Evolutionary conservation across 2,113 vertebrate genomes (phyloP).

Genomic region (Gopherus evgoodei): DNA sequence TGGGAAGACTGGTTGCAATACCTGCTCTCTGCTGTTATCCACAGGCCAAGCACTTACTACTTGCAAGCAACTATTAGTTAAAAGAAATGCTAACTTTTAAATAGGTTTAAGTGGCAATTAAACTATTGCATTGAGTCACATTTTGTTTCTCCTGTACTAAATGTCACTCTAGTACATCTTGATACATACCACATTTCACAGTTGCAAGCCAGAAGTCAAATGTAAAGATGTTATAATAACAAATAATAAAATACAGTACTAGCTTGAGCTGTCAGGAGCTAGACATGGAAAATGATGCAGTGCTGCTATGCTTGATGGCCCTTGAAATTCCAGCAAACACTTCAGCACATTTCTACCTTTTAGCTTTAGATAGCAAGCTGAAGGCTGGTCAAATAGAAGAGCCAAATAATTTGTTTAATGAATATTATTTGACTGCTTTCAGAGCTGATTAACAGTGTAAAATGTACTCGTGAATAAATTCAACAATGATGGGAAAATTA

Average conservation of each 20-base stretch:
- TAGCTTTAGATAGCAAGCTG: not conserved
- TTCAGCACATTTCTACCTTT: not conserved
- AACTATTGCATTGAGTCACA: constrained; percentile 40
- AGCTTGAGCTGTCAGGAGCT: constrained; percentile 16
- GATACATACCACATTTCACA: constrained; percentile 50
- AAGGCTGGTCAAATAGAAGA: not conserved
- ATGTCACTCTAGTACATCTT: constrained; percentile 45
- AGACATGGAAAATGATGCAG: not conserved
- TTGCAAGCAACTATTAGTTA: constrained; percentile 45
- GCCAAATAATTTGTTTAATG: not conserved
- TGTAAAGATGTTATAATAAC: constrained; percentile 47
- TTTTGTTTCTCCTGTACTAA: constrained; percentile 53
- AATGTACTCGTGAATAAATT: not conserved
- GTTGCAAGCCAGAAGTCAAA: constrained; percentile 51
- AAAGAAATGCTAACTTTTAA: not conserved
- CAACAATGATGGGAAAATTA: not conserved
- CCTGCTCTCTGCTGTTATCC: constrained; percentile 45
- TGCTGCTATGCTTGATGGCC: not conserved
- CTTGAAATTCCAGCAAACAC: not conserved
- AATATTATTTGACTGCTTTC: constrained; percentile 1
- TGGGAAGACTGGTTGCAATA: constrained; percentile 27
- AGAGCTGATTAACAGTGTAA: not conserved
- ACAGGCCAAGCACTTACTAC: constrained; percentile 56
- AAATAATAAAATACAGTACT: constrained; percentile 63
- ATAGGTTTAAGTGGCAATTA: constrained; percentile 45